A percentile compares a stretch with the other conserved stretches of the same genome.
phyloP scores from a whole-genome alignment of 2,797 vertebrate genomes.

The Oceanodroma leucorhoa region DNA sequence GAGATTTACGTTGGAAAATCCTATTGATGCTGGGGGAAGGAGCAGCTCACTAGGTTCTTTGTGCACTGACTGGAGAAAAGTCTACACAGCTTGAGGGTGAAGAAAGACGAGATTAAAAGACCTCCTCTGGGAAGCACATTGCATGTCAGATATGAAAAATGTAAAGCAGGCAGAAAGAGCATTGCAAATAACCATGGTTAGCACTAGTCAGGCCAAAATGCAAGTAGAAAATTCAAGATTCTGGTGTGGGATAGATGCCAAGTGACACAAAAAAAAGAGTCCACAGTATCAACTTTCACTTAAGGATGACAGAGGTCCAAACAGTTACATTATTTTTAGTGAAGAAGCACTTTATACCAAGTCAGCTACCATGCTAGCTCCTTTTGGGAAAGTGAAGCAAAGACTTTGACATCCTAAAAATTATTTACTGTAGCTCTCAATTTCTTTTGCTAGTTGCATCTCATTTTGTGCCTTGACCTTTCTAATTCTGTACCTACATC shows the following conservation, averaged over 20 bases:
- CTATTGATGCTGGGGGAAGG: background rate
- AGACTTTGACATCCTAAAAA: slow-evolving; percentile 4
- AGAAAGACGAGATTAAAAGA: slow-evolving; percentile 11
- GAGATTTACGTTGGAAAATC: slow-evolving; percentile 14
- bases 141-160: background rate
- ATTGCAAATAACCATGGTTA: background rate
- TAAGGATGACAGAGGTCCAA: background rate
- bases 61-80: background rate
- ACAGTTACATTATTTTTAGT: slow-evolving; percentile 13
- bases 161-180: background rate
- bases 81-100: background rate
- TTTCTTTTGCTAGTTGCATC: background rate
- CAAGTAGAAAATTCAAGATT: background rate
- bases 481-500: background rate
- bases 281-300: background rate
- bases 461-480: background rate
- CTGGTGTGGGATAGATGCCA: background rate
- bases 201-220: background rate
- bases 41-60: background rate
- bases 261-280: background rate
- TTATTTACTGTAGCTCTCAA: slow-evolving; percentile 11
- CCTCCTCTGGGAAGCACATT: background rate
- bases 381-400: slow-evolving; percentile 23
- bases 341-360: background rate
- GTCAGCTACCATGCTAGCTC: background rate